Evolutionary conservation across 37 sponge, comb jelly and placozoan genomes (phyloP), one percentile per base, ranked within the genome.

Genomic region (Beroe forskalii): DNA sequence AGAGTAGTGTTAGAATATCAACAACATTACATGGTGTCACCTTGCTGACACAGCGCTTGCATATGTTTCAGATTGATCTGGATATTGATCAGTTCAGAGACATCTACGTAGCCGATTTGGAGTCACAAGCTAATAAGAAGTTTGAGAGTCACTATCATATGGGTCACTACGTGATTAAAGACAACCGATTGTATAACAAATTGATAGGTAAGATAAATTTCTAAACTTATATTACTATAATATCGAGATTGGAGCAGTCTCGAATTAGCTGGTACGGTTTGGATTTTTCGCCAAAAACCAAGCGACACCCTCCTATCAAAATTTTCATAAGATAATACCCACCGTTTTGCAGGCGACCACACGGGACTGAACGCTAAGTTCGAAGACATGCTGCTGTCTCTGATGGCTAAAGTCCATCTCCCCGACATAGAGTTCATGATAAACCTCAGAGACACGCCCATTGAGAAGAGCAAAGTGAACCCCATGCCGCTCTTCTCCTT

Each of bases 351-450:
- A 80, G 86, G 86, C 19, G 86, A 80, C 3, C 86, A 80, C 27
- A 44, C 55, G 14, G 86, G 86, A 41, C 55, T 80, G 30, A 80
- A 80, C 30, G 27, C n/a, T 1, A 80, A 80, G 86, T 80, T 80
- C 35, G 86, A 80, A 12, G 44, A 41, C 43, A 80, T 80, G 86
- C 86, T 75, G 12, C 48, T 67, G 31, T 69, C 91, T 37, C 44
- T 89, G n/a, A 72, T 76, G 35, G 44, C 62, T 20, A 76, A 96
- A 95, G 94, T 95, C 0, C 35, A 61, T 4, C 91, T 98, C 25
- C 97, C 99, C 12, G 95, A 98, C 83, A 91, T 98, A 92, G 99
- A 98, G 94, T 92, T 98, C 62, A 89, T 98, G 0, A 92, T 96
- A 43, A 96, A 98, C 90, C 91, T 98, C 8, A 95, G 95, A 14